A percentile compares a stretch with the other conserved stretches of the same genome.
Conservation (phyloP, 2,797 vertebrate species). For the Myoxocephalus aenaeus region DNA sequence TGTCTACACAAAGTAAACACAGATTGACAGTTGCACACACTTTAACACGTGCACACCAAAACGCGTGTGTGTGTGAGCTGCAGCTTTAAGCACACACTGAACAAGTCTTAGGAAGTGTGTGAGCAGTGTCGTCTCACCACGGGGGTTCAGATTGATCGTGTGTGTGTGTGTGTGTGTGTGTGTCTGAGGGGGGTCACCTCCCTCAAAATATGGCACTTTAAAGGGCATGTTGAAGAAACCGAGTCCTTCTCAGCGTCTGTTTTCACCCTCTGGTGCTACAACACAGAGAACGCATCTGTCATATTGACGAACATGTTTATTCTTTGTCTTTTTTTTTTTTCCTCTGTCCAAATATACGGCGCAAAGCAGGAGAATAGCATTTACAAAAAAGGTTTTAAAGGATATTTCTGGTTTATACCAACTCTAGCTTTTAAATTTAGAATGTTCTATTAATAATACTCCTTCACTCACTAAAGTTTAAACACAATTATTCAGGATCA, state of each 20-base stretch:
- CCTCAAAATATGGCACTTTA: conserved; percentile 57
- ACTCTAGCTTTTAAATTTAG: too few species aligned
- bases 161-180: background rate
- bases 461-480: background rate
- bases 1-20: conserved; percentile 64
- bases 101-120: conserved; percentile 37
- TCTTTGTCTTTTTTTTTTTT: too few species aligned
- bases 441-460: background rate
- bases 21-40: conserved; percentile 36
- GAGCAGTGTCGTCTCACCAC: conserved; percentile 18
- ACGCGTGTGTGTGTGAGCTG: background rate
- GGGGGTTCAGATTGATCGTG: conserved; percentile 29
- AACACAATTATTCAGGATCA: background rate
- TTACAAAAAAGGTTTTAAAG: background rate
- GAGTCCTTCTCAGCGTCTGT: conserved; percentile 45
- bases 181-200: conserved; percentile 17
- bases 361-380: background rate
- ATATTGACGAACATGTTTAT: background rate
- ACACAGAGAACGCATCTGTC: conserved; percentile 44
- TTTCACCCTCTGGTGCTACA: conserved; percentile 24
- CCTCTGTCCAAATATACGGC: background rate
- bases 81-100: conserved; percentile 14
- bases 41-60: background rate
- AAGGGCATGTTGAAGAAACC: conserved; percentile 53
- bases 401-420: background rate